Evolutionary conservation across 2,797 vertebrate species (phyloP), one percentile per base, ranked within the genome.

Genomic region (Galago senegalensis): DNA sequence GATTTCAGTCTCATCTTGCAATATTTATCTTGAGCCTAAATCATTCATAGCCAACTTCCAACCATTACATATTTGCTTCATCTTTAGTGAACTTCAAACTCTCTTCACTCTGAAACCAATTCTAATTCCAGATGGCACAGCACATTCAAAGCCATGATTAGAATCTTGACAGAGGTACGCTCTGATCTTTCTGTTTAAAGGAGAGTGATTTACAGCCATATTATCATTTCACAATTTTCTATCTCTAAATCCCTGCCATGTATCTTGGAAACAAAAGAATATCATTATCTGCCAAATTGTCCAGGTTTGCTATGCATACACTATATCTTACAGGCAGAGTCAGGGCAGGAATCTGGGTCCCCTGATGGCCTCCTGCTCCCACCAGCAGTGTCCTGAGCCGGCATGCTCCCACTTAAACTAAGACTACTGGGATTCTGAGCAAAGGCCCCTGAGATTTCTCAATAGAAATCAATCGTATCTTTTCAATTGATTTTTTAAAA

Each of bases 401-500:
- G 10, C 43, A 20, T 56, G 18, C 31, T n/a, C 23, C 7, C 25
- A 53, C 37, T 63, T 86, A 89, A 58, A 76, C 73, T 14, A 89
- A 70, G 34, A 81, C n/a, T 60, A 17, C 60, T 88, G 34, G 53
- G 31, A 83, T 56, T 80, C 75, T 72, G 12, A 60, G 58, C 0
- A 10, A 84, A 93, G 10, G 25, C 53, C 58, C 29, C 53, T 12
- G 81, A 76, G n/a, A 87, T 92, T 82, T 89, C 56, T 87, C 92
- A 16, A 53, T 53, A 4, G 49, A 53, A 53, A 76, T 56, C 20
- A 61, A 85, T 81, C 29, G 73, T 21, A 87, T 91, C 25, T 82
- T 94, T 81, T 83, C 46, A 75, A 91, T 65, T 92, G 83, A 67
- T 67, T 93, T 96, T 53, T 96, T 77, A 79, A 43, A 72, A 95